phyloP scores from a whole-genome alignment of 1,140 invertebrate species.

The Ridgeia piscesae region DNA sequence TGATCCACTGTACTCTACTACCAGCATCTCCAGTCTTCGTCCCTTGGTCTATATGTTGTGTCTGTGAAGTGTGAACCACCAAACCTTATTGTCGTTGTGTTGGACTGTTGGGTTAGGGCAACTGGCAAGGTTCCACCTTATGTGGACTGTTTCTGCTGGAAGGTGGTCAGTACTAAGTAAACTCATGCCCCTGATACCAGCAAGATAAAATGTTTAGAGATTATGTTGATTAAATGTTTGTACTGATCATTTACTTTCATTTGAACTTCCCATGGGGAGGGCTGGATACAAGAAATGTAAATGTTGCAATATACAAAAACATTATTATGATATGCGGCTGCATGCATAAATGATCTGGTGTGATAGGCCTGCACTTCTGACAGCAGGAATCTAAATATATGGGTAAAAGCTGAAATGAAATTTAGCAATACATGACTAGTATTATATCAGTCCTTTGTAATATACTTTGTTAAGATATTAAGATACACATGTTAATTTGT shows the following conservation, averaged over 20 bases:
- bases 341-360: too few species aligned
- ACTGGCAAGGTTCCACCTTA: not conserved
- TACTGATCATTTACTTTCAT: not conserved
- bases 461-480: too few species aligned
- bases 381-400: too few species aligned
- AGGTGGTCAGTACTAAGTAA: not conserved
- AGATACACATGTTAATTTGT: too few species aligned
- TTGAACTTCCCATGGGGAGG: not conserved
- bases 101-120: not conserved
- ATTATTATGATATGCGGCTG: too few species aligned
- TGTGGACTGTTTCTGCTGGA: not conserved
- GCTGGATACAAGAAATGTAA: not conserved
- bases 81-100: not conserved
- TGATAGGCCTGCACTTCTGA: too few species aligned
- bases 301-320: too few species aligned
- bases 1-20: not conserved
- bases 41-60: not conserved
- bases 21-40: not conserved
- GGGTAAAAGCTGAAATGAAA: too few species aligned
- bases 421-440: too few species aligned
- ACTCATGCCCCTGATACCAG: not conserved
- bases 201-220: not conserved
- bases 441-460: too few species aligned
- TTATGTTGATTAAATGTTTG: not conserved
- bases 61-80: not conserved